Evolutionary conservation across 2,797 vertebrate genomes (phyloP).

Genomic region (Micropoecilia bifurca): DNA sequence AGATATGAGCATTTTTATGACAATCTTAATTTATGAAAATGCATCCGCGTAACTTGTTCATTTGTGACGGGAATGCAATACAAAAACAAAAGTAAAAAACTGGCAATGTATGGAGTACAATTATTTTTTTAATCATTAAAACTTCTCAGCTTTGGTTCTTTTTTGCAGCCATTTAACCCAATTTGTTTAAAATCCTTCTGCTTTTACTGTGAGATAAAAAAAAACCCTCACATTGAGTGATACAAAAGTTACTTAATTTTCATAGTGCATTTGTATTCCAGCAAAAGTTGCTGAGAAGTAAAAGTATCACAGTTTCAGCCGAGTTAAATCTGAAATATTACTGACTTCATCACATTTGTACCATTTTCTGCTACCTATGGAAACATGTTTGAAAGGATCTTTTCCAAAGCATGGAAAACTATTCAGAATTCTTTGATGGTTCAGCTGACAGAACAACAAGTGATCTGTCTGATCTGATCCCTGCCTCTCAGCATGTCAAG

Average conservation of each 20-base stretch:
- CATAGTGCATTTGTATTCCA: background rate
- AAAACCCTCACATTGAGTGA: background rate
- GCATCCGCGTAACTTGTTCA: no score
- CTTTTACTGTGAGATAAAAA: background rate
- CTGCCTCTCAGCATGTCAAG: background rate
- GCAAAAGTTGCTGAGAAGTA: background rate
- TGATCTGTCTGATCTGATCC: background rate
- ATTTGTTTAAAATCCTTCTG: background rate
- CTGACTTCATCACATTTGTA: background rate
- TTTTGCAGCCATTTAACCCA: background rate
- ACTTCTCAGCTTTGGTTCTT: background rate
- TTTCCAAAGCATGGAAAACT: background rate
- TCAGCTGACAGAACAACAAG: background rate
- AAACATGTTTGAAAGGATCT: background rate
- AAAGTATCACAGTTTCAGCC: background rate
- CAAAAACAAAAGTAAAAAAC: no score
- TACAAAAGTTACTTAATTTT: background rate
- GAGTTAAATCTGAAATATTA: background rate
- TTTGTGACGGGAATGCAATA: no score
- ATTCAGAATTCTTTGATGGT: background rate
- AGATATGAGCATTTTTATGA: no score
- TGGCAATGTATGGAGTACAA: background rate
- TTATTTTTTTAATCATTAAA: no score
- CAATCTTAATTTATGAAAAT: no score
- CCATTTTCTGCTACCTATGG: background rate